These are phyloP conservation scores for Orchesella flavescens DNA, from an alignment of 2,888 invertebrate genomes.

Conservation along the genomic window DNA sequence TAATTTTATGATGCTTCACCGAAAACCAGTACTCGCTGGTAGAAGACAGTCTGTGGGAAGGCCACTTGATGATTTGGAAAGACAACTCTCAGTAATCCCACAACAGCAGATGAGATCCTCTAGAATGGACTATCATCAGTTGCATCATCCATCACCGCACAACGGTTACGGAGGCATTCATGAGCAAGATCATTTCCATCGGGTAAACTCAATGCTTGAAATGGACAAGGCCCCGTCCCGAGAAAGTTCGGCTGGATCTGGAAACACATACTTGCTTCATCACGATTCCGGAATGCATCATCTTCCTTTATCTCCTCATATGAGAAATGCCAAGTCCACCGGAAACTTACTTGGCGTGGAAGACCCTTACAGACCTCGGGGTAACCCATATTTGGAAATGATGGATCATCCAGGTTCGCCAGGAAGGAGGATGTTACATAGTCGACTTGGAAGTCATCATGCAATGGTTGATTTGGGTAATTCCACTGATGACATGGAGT, in stretches of 20 bases:
- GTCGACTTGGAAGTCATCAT: constrained; percentile 44
- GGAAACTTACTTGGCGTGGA: constrained; percentile 58
- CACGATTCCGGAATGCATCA: constrained; percentile 29
- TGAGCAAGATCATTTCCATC: constrained; percentile 48
- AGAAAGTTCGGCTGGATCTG: constrained; percentile 57
- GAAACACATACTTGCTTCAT: constrained; percentile 56
- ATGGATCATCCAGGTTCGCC: constrained; percentile 58
- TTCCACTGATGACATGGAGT: constrained; percentile 60
- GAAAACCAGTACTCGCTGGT: constrained; percentile 64
- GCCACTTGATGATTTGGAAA: constrained; percentile 38
- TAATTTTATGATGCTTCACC: constrained; percentile 55
- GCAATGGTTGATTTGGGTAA: constrained; percentile 47
- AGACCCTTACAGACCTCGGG: constrained; percentile 41
- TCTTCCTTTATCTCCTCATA: constrained; percentile 37
- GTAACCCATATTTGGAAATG: constrained; percentile 57
- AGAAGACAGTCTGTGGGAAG: constrained; percentile 52
- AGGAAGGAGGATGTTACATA: constrained; percentile 53
- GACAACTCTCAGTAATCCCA: constrained; percentile 42
- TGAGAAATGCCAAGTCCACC: constrained; percentile 56
- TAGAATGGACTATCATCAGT: constrained; percentile 47
- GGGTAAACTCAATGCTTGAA: constrained; percentile 56
- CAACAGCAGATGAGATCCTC: constrained; percentile 44
- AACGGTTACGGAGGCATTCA: constrained; percentile 45
- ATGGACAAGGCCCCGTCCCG: constrained; percentile 58
- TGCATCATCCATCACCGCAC: constrained; percentile 20